Evolutionary conservation across 2,113 vertebrate species (phyloP), one percentile per base, ranked within the genome.

Genomic region (Thomomys bottae): DNA sequence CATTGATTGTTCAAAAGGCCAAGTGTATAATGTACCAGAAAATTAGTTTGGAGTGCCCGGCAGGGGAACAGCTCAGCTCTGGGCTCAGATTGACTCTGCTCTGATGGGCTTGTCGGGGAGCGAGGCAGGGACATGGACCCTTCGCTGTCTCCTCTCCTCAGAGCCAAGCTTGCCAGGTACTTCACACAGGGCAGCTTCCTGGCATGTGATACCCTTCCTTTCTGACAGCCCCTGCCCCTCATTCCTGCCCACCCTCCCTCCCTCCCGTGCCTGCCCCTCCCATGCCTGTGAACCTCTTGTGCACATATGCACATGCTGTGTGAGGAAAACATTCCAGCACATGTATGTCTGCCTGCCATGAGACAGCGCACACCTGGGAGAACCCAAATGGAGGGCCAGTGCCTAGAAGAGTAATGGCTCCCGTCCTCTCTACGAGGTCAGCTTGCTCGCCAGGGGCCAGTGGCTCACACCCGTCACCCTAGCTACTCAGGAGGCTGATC

Each of bases 1-100:
- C 96, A 94, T 89, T 26, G 94, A 96, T 97, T 97, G 97, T 96
- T 97, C 85, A 8, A 96, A 95, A 97, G 97, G 97, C 96, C 97
- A 97, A 97, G 94, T 89, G 94, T 96, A 98, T 97, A 97, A 98
- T 95, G 96, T 78, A 95, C 96, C 97, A 98, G 95, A 97, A 98
- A 98, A 98, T 97, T 94, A 97, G 97, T 97, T 97, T 97, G 96
- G 96, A 96, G 96, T 97, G 88, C 97, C 94, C 87, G 2, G 94
- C 92, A 93, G 95, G 96, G 95, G 94, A 89, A 96, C 59, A 26
- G 84, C 94, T 88, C 87, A 32, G 84, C 85, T 95, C 93, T 82
- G 82, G 75, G 92, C 86, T 84, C 80, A 70, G 82, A 90, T 94
- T 89, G 87, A 76, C 73, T 96, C 87, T 88, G 67, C 71, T 87